Conservation (phyloP, 2,797 vertebrate species). For the Hypotaenidia philippensis region DNA sequence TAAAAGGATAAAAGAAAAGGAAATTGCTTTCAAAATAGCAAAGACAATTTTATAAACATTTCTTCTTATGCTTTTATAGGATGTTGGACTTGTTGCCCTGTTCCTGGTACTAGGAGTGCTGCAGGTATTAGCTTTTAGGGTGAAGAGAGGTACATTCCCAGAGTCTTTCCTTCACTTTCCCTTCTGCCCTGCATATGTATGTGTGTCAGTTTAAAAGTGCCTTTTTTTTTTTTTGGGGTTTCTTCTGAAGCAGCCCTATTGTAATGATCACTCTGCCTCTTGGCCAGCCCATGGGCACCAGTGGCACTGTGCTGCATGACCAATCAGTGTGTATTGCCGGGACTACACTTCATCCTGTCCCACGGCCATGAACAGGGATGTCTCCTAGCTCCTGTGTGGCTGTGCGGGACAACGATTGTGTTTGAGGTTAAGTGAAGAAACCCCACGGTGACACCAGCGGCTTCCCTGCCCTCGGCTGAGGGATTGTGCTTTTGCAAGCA, state of each 20-base stretch:
- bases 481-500: background rate
- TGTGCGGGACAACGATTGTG: background rate
- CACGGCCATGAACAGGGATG: background rate
- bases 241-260: background rate
- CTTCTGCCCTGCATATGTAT: background rate
- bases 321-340: background rate
- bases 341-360: background rate
- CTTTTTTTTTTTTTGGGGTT: background rate
- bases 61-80: background rate
- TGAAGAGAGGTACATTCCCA: background rate
- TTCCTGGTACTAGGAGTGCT: background rate
- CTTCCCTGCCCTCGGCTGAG: background rate
- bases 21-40: constrained; percentile 19
- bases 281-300: background rate
- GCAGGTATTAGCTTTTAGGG: accelerated
- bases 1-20: constrained; percentile 31
- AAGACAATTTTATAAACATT: constrained; percentile 8
- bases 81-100: background rate
- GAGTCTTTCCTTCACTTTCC: background rate
- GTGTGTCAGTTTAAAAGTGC: background rate
- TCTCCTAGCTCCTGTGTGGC: background rate
- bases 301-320: background rate
- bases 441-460: background rate
- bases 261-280: background rate
- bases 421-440: background rate